phyloP scores from a whole-genome alignment of 2,888 invertebrate genomes.

The Luperina testacea region DNA sequence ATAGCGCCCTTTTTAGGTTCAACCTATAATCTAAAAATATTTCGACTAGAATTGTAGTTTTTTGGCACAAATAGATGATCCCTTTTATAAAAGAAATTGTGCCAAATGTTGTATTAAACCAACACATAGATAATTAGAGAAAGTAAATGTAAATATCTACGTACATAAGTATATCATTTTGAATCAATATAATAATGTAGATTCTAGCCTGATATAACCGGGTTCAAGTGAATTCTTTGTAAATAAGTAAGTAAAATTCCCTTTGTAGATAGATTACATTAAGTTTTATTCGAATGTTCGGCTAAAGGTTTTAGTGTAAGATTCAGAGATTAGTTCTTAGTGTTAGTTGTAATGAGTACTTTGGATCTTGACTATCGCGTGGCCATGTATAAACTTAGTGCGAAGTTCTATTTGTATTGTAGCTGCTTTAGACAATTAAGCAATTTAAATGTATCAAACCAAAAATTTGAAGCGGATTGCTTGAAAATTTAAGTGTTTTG shows the following conservation, averaged over 20 bases:
- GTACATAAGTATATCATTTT: conserved; percentile 70
- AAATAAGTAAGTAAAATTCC: conserved; percentile 76
- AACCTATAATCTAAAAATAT: conserved; percentile 58
- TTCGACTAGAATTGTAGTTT: conserved; percentile 65
- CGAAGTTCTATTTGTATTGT: conserved; percentile 70
- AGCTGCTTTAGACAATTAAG: conserved; percentile 79
- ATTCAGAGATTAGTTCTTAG: conserved; percentile 72
- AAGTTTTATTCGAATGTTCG: conserved; percentile 62
- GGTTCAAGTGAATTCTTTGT: conserved; percentile 68
- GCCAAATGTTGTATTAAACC: conserved; percentile 78
- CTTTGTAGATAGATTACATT: conserved; percentile 80
- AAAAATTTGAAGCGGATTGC: conserved; percentile 89
- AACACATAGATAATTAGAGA: conserved; percentile 76
- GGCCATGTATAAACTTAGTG: conserved; percentile 84
- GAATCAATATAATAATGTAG: conserved; percentile 51
- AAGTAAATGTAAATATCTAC: conserved; percentile 76
- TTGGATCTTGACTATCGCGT: conserved; percentile 81
- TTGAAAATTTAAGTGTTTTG: conserved; percentile 90
- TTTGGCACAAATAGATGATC: conserved; percentile 67
- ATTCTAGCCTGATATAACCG: conserved; percentile 32
- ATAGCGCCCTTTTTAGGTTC: conserved; percentile 62
- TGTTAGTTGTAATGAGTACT: conserved; percentile 66
- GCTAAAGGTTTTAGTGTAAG: conserved; percentile 70
- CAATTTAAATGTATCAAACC: conserved; percentile 86
- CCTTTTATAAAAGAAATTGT: conserved; percentile 68